Conservation (phyloP, 2,113 vertebrate species). For the Peucedramus taeniatus region DNA sequence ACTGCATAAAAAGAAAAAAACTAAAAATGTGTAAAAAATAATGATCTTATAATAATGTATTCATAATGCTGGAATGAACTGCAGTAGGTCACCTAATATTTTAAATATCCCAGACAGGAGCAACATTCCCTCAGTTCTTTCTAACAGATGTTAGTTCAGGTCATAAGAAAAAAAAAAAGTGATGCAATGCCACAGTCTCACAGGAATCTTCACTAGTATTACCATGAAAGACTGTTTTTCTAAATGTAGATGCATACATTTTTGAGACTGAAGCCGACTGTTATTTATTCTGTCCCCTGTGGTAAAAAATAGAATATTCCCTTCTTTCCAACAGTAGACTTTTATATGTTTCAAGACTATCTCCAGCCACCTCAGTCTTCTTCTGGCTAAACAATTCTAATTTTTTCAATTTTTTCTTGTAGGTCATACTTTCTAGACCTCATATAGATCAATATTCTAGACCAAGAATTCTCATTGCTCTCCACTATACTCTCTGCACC, state of each 20-base stretch:
- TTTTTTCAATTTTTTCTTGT: background rate
- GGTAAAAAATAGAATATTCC: background rate
- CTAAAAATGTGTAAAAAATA: background rate
- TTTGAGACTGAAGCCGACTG: background rate
- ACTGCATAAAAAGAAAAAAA: background rate
- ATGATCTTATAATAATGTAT: background rate
- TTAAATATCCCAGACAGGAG: background rate
- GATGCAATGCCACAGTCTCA: background rate
- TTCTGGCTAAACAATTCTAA: background rate
- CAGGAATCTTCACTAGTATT: background rate
- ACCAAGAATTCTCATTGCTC: background rate
- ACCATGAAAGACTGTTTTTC: background rate
- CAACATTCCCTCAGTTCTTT: background rate
- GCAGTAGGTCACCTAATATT: background rate
- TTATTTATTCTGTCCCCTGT: background rate
- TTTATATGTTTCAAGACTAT: background rate
- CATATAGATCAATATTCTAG: background rate
- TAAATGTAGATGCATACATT: background rate
- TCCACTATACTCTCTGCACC: background rate
- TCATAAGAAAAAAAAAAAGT: background rate
- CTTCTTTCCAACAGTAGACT: background rate
- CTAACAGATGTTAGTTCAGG: background rate
- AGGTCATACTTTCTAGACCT: background rate
- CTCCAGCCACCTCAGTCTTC: background rate
- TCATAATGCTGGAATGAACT: background rate